Conservation (phyloP, 2,888 invertebrate genomes). For the Napeogenes sylphis region DNA sequence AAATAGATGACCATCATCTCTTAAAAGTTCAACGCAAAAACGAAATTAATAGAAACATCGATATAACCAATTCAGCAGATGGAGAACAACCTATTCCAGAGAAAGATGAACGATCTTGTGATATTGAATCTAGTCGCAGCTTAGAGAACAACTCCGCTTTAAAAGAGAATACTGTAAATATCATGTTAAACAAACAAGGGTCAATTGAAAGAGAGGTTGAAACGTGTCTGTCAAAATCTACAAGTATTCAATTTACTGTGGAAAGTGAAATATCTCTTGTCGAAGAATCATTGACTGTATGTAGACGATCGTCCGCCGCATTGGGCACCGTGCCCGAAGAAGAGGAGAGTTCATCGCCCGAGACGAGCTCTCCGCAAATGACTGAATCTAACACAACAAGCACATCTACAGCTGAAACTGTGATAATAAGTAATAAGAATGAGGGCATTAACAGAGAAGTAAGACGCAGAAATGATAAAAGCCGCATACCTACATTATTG, state of each 20-base stretch:
- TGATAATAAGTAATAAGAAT: conserved; percentile 80
- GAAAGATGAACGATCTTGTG: conserved; percentile 54
- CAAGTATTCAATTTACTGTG: conserved; percentile 57
- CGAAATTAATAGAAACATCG: conserved; percentile 67
- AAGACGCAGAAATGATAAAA: conserved; percentile 70
- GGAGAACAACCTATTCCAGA: conserved; percentile 40
- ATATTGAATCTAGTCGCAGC: conserved; percentile 59
- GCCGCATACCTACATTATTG: conserved; percentile 75
- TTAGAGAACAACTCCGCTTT: conserved; percentile 57
- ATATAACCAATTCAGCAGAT: conserved; percentile 50
- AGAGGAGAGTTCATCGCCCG: conserved; percentile 77
- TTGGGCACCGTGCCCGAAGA: conserved; percentile 80
- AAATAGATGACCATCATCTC: conserved; percentile 63
- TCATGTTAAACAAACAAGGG: conserved; percentile 55
- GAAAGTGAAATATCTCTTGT: conserved; percentile 66
- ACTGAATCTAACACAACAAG: conserved; percentile 82
- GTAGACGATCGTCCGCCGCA: conserved; percentile 64
- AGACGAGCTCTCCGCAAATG: conserved; percentile 76
- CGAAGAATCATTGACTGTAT: conserved; percentile 68
- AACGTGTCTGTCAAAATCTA: conserved; percentile 55
- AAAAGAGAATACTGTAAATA: conserved; percentile 67
- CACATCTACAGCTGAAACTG: conserved; percentile 84
- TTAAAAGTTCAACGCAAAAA: conserved; percentile 71
- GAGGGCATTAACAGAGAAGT: conserved; percentile 57
- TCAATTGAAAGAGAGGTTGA: conserved; percentile 52